Percentiles rank a stretch among this genome's conserved stretches.
Evolutionary conservation across 1,140 invertebrate genomes (phyloP).

Genomic region (Apis mellifera): Amel_HAv3.1 CM009936.2:12398501-12399000

Average conservation of each 20-base stretch:
- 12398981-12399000: neutral
- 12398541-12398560: constrained; percentile 29
- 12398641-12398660: neutral
- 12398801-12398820: constrained; percentile 54
- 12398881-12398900: neutral
- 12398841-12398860: constrained; percentile 28
- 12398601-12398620: neutral
- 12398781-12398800: constrained; percentile 61
- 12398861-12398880: constrained; percentile 22
- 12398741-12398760: constrained; percentile 67
- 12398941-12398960: neutral
- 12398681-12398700: constrained; percentile 60
- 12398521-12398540: constrained; percentile 32
- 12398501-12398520: constrained; percentile 26
- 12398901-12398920: neutral
- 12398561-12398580: neutral
- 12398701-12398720: constrained; percentile 55
- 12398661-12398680: no score
- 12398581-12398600: neutral
- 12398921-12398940: constrained; percentile 5
- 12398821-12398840: constrained; percentile 9
- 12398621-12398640: neutral
- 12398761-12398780: constrained; percentile 69
- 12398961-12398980: neutral
- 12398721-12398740: constrained; percentile 40